A percentile compares a stretch with the other conserved stretches of the same genome.
These are phyloP conservation scores for Cabera pusaria DNA, from an alignment of 2,888 invertebrate genomes.

Conservation along the genomic window DNA sequence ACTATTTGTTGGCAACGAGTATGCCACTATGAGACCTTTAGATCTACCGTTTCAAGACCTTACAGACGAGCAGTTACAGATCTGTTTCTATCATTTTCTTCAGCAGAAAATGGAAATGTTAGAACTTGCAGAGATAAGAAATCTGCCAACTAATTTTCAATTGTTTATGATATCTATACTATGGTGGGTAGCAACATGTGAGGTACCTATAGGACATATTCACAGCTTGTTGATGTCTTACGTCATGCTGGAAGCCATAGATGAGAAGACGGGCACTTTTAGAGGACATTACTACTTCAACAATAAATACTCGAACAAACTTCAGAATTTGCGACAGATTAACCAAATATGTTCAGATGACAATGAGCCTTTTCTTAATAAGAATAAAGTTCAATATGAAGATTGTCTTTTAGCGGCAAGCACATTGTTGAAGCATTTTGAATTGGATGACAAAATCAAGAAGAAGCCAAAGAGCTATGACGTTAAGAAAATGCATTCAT, in stretches of 20 bases:
- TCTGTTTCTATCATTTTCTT: constrained; percentile 76
- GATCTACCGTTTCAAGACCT: constrained; percentile 50
- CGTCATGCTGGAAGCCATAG: constrained; percentile 82
- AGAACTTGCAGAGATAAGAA: constrained; percentile 56
- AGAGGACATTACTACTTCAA: constrained; percentile 74
- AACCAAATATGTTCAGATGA: constrained; percentile 27
- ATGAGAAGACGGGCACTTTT: constrained; percentile 81
- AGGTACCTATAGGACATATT: constrained; percentile 70
- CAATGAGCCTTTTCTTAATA: constrained; percentile 62
- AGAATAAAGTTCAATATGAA: constrained; percentile 76
- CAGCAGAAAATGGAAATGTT: constrained; percentile 60
- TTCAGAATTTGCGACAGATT: constrained; percentile 54
- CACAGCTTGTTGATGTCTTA: constrained; percentile 84
- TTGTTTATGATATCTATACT: constrained; percentile 82
- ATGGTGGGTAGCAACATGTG: constrained; percentile 82
- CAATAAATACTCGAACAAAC: constrained; percentile 64
- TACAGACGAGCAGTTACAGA: constrained; percentile 47
- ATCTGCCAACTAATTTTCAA: constrained; percentile 83
- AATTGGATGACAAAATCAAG: constrained; percentile 79
- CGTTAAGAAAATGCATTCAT: constrained; percentile 82
- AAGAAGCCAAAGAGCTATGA: constrained; percentile 82
- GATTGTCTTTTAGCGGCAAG: constrained; percentile 84
- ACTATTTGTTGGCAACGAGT: constrained; percentile 48
- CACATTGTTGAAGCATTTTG: constrained; percentile 83
- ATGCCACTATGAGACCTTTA: constrained; percentile 44